Evolutionary conservation across 2,888 invertebrate species (phyloP), one percentile per base, ranked within the genome.

Genomic region (Drosophila melanosoma): DNA sequence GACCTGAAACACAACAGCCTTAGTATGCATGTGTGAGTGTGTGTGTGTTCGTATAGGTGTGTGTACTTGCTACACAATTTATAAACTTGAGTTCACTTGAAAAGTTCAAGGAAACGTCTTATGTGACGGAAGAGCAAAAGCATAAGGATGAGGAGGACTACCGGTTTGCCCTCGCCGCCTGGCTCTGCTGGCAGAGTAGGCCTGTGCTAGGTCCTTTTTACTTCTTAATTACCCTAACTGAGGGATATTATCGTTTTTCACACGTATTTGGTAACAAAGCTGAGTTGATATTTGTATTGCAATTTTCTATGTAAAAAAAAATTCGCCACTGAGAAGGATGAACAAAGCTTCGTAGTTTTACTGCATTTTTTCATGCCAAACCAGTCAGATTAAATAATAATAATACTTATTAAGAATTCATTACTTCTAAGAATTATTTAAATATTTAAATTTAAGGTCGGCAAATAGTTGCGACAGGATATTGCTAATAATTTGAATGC

Each of bases 81-180:
- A 89, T 76, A 89, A 87, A 87, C 88, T 89, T 89, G 89, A 87
- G 87, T 87, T 89, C 89, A 87, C 87, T 87, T 87, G 81, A 87
- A 85, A 85, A 82, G 87, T 87, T 87, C 87, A 87, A 87, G 87
- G 89, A 78, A 87, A 89, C 85, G 76, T 77, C 73, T 76, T 79
- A 63, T 65, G 68, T 52, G 57, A 48, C 59, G 56, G 53, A 70
- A 69, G 75, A 68, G 54, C 40, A 63, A 67, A 54, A 53, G 59
- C 60, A 60, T 33, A 60, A 61, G 80, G 64, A 82, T 69, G 49
- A 68, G 62, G 65, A 62, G 70, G 52, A 74, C 82, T 87, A 87
- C 82, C 87, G 83, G 87, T 82, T 84, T 84, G 29, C 40, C 33
- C 48, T 35, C 35, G 57, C 69, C 36, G 54, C 36, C 26, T 54